phyloP scores from a whole-genome alignment of 2,888 invertebrate genomes.

The Epinotia bilunana region DNA sequence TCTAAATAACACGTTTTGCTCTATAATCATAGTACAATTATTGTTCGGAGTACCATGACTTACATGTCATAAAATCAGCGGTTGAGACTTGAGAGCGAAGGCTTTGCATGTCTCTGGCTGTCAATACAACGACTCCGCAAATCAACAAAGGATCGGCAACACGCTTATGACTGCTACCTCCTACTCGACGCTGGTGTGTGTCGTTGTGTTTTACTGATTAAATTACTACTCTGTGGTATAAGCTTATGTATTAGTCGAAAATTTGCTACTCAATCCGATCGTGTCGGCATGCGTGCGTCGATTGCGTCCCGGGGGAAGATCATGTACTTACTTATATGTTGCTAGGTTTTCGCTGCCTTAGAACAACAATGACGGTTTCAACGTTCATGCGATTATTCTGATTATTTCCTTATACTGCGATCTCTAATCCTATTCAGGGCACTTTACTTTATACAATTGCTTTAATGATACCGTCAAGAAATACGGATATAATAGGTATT shows the following conservation, averaged over 20 bases:
- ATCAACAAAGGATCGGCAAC: not conserved
- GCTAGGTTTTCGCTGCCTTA: no score
- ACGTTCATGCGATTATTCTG: not conserved
- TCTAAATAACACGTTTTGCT: constrained; percentile 30
- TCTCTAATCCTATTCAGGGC: not conserved
- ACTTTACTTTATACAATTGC: not conserved
- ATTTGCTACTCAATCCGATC: constrained; percentile 39
- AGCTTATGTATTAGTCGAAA: constrained; percentile 31
- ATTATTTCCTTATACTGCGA: not conserved
- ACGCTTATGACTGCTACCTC: no score
- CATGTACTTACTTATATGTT: not conserved
- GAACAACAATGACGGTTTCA: no score
- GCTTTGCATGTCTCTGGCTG: no score
- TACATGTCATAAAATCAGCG: not conserved
- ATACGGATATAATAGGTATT: no score
- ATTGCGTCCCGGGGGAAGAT: constrained; percentile 7
- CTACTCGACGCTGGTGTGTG: not conserved
- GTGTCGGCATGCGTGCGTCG: constrained; percentile 9
- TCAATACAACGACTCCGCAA: not conserved
- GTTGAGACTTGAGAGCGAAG: no score
- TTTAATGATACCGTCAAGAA: not conserved
- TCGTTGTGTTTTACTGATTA: not conserved
- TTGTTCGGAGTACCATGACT: not conserved
- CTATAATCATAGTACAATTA: constrained; percentile 12
- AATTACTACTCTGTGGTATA: not conserved